Evolutionary conservation across 2,888 invertebrate species (phyloP).

Genomic region (Odontomyia ornata): DNA sequence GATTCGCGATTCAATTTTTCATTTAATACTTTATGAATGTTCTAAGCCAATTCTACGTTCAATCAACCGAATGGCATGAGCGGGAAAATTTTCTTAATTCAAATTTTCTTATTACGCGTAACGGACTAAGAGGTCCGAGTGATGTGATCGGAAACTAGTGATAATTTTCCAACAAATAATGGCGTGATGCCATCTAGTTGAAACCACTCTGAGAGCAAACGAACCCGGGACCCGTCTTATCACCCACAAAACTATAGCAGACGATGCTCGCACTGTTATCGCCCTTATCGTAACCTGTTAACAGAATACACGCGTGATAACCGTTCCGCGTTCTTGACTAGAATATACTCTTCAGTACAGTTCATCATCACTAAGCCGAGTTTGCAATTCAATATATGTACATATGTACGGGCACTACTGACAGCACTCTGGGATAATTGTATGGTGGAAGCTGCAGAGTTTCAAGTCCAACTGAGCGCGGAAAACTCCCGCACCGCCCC

Average conservation of each 20-base stretch:
- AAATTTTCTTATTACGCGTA: background rate
- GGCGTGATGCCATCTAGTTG: background rate
- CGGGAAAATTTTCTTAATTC: background rate
- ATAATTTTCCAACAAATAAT: background rate
- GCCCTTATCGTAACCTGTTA: background rate
- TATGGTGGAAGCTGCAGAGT: background rate
- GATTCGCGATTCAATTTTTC: too few relatives aligned
- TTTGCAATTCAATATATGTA: background rate
- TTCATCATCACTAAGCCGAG: background rate
- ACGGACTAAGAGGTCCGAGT: background rate
- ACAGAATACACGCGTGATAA: background rate
- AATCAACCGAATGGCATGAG: too few relatives aligned
- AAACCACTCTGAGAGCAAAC: background rate
- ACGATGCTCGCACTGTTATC: slow-evolving; percentile 12
- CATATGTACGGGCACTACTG: too few relatives aligned
- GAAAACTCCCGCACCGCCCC: background rate
- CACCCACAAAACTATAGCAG: background rate
- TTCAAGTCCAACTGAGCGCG: background rate
- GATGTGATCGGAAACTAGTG: background rate
- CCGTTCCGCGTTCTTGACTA: background rate
- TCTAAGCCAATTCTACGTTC: too few relatives aligned
- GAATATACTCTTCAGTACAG: background rate
- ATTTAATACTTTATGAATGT: too few relatives aligned
- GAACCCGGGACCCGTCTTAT: background rate
- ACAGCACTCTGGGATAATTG: too few relatives aligned